phyloP scores from a whole-genome alignment of 2,797 vertebrate genomes.

The Clarias platycephalus region DNA sequence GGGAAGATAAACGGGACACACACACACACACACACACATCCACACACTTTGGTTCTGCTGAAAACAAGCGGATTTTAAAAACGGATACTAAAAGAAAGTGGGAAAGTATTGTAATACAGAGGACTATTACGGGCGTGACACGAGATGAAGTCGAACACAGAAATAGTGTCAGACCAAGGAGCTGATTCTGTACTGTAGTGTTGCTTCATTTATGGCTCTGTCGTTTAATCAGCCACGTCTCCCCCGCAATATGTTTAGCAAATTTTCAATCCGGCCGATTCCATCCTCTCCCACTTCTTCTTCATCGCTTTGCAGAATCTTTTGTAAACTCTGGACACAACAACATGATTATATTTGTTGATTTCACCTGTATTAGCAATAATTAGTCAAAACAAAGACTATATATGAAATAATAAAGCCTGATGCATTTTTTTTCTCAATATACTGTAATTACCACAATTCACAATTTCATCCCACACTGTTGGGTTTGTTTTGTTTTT shows the following conservation, averaged over 20 bases:
- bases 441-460: slow-evolving; percentile 68
- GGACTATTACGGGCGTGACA: not conserved
- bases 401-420: slow-evolving; percentile 70
- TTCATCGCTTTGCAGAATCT: not conserved
- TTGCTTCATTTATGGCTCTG: not conserved
- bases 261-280: not conserved
- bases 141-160: not conserved
- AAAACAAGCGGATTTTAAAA: not conserved
- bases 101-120: too few relatives aligned
- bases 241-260: not conserved
- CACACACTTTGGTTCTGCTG: not conserved
- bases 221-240: not conserved
- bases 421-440: slow-evolving; percentile 64
- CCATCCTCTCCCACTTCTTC: not conserved
- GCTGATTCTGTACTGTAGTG: not conserved
- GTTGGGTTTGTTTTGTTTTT: not conserved
- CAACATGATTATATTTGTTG: slow-evolving; percentile 61
- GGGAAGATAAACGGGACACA: too few relatives aligned
- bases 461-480: too few relatives aligned
- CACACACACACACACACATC: not conserved
- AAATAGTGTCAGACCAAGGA: not conserved
- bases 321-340: slow-evolving; percentile 38
- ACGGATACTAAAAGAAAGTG: not conserved
- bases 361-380: slow-evolving; percentile 71
- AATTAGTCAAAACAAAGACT: slow-evolving; percentile 79